Evolutionary conservation across 1,140 invertebrate genomes (phyloP), one percentile per base, ranked within the genome.

Genomic region (Parapsyche elsis): DNA sequence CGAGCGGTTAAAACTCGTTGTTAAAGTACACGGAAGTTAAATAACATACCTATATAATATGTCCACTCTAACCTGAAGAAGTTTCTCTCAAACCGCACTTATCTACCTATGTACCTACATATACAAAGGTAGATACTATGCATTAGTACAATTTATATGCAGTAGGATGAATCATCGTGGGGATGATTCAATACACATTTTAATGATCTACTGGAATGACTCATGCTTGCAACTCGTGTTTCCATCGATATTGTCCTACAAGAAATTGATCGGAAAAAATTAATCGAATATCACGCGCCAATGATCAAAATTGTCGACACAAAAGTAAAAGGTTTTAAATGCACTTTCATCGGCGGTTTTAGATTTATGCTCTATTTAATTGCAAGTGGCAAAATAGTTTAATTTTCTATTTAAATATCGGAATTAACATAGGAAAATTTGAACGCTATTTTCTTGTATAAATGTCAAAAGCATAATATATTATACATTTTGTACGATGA

Each of bases 321-420:
- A 61, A 61, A 61, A 61, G 57, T 61, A 61, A 57, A 57, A 57
- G 53, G 53, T 57, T 57, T 14, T 16, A 57, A 61, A 21, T 61
- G 57, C 57, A 61, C 57, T 61, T 61, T 61, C 57, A n/a, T 53
- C 49, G 49, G 16, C 16, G 19, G 12, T 21, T 9, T 9, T 19
- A 16, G 9, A 21, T 61, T 61, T 61, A 61, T 61, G 57, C 57
- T 61, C 57, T 61, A 61, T 21, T 61, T 61, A 16, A 9, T 21
- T 19, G 1, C 53, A 57, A n/a, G n/a, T n/a, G n/a, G n/a, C n/a
- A n/a, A n/a, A n/a, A n/a, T n/a, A n/a, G n/a, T n/a, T n/a, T 38
- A 38, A 7, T 38, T 38, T 38, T 38, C 30, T 38, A 38, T 38
- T 38, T 7, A 38, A 38, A 38, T 38, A 1, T 38, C 7, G 7